These are phyloP conservation scores for Archocentrus centrarchus DNA, from an alignment of 2,113 vertebrate species.

Conservation along the genomic window DNA sequence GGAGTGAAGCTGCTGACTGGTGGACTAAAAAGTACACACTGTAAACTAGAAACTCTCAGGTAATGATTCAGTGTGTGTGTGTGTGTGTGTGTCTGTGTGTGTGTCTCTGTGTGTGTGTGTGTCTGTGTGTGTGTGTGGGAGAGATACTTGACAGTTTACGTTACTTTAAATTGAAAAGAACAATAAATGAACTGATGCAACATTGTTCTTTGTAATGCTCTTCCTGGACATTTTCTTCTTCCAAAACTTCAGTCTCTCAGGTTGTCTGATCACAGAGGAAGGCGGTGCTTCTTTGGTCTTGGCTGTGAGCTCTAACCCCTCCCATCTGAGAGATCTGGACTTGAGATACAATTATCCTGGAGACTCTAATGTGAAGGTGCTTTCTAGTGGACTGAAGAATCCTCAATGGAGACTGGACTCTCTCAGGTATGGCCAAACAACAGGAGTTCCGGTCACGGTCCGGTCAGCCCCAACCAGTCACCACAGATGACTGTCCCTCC, in stretches of 20 bases:
- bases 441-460: neutral
- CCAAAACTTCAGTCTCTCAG: neutral
- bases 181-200: neutral
- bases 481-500: no score
- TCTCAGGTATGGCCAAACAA: neutral
- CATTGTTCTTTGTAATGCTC: neutral
- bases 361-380: neutral
- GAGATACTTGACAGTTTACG: neutral
- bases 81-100: no score
- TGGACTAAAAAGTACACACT: no score
- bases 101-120: no score
- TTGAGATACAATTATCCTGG: neutral
- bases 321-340: neutral
- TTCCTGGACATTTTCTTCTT: neutral
- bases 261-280: neutral
- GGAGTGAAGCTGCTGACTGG: no score
- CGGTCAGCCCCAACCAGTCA: no score
- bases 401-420: neutral
- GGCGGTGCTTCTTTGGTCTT: neutral
- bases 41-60: no score
- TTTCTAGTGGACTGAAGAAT: neutral
- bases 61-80: no score
- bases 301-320: neutral
- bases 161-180: neutral
- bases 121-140: no score